These are phyloP conservation scores for Thamnophis sirtalis DNA, from an alignment of 2,113 vertebrate genomes.

Conservation along the genomic window DNA sequence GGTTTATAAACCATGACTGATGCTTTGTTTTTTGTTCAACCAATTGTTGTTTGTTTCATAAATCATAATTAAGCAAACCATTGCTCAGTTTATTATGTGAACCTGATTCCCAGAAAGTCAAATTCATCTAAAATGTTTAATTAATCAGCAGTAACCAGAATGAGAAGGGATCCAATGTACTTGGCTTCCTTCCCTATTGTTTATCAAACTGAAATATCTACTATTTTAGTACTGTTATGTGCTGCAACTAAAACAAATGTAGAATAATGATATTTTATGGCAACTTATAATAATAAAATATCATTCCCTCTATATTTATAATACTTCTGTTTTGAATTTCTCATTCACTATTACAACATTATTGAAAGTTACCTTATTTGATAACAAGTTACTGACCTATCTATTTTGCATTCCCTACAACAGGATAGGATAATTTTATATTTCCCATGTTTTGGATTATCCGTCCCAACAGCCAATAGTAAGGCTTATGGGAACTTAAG, in stretches of 20 bases:
- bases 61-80: neutral
- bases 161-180: neutral
- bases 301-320: neutral
- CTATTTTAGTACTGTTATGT: neutral
- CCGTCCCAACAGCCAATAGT: neutral
- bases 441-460: neutral
- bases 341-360: neutral
- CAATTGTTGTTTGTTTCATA: neutral
- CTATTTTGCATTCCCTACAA: neutral
- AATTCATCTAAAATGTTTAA: neutral
- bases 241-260: neutral
- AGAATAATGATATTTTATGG: neutral
- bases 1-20: neutral
- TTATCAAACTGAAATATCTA: neutral
- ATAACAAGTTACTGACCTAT: neutral
- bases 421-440: neutral
- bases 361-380: neutral
- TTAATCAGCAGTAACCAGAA: neutral
- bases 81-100: neutral
- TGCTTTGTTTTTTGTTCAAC: neutral
- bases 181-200: neutral
- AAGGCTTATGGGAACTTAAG: neutral
- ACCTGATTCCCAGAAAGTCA: neutral
- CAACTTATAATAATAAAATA: neutral
- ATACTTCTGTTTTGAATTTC: neutral